A percentile compares a stretch with the other conserved stretches of the same genome.
Evolutionary conservation across 2,113 vertebrate species (phyloP).

Genomic region (Oostethus manadensis): DNA sequence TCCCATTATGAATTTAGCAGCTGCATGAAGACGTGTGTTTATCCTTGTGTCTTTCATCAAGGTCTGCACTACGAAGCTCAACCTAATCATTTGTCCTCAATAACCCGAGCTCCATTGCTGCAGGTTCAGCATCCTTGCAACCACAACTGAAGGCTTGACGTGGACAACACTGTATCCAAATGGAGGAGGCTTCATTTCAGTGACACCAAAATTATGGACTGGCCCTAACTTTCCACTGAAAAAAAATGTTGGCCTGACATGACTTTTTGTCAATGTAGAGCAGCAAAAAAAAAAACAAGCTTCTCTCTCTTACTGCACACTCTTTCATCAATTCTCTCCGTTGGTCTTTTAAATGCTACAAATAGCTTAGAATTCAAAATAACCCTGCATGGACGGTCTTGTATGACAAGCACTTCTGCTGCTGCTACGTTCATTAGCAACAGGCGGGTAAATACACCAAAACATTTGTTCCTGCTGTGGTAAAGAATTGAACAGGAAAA

Average conservation of each 20-base stretch:
- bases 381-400: neutral
- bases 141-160: constrained; percentile 55
- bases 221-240: constrained; percentile 58
- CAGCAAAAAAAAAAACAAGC: neutral
- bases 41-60: constrained; percentile 45
- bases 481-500: constrained; percentile 12
- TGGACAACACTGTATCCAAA: constrained; percentile 45
- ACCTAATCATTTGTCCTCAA: constrained; percentile 54
- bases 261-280: constrained; percentile 25
- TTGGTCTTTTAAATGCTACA: no score
- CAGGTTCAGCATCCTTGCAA: constrained; percentile 36
- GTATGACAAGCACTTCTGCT: constrained; percentile 12
- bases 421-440: constrained; percentile 48
- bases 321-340: neutral
- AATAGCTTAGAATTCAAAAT: no score
- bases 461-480: constrained; percentile 48
- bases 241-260: constrained; percentile 37
- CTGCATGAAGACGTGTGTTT: constrained; percentile 30
- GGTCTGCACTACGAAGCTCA: constrained; percentile 39
- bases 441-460: constrained; percentile 60
- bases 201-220: constrained; percentile 59
- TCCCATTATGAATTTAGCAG: constrained; percentile 24
- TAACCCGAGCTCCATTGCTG: constrained; percentile 31
- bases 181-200: constrained; percentile 53
- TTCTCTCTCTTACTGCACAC: constrained; percentile 4